Base-by-base conservation (phyloP, 2,888 invertebrate genomes). In the Vesta saturnalis region DNA sequence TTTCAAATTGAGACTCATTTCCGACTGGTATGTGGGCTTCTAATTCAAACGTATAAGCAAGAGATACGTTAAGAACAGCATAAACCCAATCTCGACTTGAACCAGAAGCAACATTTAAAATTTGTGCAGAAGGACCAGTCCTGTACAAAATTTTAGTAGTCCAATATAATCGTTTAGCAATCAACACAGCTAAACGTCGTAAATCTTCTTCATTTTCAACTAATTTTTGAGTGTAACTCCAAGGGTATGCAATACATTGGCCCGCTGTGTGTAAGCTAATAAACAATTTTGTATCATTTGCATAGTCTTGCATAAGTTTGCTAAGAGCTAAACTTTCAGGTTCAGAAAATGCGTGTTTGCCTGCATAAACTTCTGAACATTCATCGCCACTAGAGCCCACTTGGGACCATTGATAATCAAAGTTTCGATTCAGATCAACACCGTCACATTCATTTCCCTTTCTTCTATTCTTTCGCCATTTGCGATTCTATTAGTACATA, bases 401-500 rank as follows among this genome's bases (percentile, higher is more conserved):
- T 6, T 80, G 81, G 83, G 87, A 89, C 92, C 93, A 94, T 66
- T 86, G 84, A 76, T 88, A 88, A 61, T 87, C 91, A 75, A 89
- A 94, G 83, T 94, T 94, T 1, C 93, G 85, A 81, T 94, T 94
- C 0, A 89, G 89, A 77, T 94, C 94, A 0, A 89, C 89, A n/a
- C 94, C 94, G 1, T 83, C 83, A 73, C 93, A 94, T 0, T 81
- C 77, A 10, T 10, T n/a, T 0, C 80, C 77, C 0, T 85, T 86
- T 0, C 89, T 87, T 0, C 91, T 86, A 0, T 90, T 92, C 78
- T 92, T 92, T 19, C 92, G 87, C 91, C 91, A 92, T 72, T 69
- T 35, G 0, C 83, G 68, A 49, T 62, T 15, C 62, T 67, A 39
- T 10, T 35, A 8, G 15, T 49, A 3, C 4, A 18, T 14, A 46